phyloP scores from a whole-genome alignment of 2,113 vertebrate species.

The Gracilinanus agilis region DNA sequence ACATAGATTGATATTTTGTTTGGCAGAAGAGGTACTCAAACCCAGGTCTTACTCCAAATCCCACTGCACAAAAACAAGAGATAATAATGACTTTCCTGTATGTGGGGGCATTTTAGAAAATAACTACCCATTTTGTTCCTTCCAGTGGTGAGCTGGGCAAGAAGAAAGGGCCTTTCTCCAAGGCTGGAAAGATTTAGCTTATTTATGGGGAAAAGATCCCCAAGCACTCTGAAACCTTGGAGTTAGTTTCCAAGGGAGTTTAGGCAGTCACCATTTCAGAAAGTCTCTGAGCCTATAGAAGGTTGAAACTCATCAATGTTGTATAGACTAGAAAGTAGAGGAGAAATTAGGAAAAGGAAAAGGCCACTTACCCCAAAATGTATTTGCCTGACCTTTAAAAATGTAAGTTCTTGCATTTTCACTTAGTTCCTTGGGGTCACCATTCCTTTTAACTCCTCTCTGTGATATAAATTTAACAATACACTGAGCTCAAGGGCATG shows the following conservation, averaged over 20 bases:
- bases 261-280: background rate
- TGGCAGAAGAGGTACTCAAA: background rate
- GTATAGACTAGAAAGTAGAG: background rate
- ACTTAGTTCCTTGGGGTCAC: constrained; percentile 10
- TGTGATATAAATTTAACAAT: background rate
- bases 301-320: background rate
- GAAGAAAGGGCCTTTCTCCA: background rate
- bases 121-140: background rate
- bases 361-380: background rate
- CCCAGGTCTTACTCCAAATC: background rate
- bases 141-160: background rate
- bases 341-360: background rate
- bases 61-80: background rate
- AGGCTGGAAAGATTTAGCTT: background rate
- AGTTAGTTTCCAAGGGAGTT: background rate
- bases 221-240: background rate
- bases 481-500: background rate
- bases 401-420: constrained; percentile 20
- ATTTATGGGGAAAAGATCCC: background rate
- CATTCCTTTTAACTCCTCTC: background rate
- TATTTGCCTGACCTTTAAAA: constrained; percentile 38
- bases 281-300: background rate
- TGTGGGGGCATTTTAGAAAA: background rate
- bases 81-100: background rate
- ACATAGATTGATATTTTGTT: background rate